Base-by-base conservation (phyloP, 1,140 invertebrate species). In the Zaprionus nigranus region DNA sequence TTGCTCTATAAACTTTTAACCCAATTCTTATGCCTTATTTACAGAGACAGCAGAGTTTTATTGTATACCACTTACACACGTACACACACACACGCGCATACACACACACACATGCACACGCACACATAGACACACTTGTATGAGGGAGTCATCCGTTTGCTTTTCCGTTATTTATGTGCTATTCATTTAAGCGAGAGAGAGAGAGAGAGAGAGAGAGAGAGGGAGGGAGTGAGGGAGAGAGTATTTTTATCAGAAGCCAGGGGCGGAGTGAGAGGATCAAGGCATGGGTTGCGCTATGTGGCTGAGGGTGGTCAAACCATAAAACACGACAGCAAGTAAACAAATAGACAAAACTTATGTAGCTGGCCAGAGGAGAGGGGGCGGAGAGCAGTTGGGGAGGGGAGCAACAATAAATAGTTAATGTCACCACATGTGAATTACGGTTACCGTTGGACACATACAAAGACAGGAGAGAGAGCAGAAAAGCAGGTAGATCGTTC, bases 1-100 rank as follows among this genome's bases (percentile, higher is more conserved):
- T 83, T 86, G 80, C 84, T 87, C 84, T 88, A 87, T 87, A 88
- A 87, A 87, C 83, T 87, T 87, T 87, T 87, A 87, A 87, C 83
- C 83, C 70, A 87, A 87, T 87, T 87, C 77, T 77, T 79, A 72
- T 81, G 83, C 83, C 84, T 87, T 86, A 86, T 86, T 86, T 87
- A 87, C 80, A 85, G 67, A 87, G 80, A 82, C 80, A 78, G 83
- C 72, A 58, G 77, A 64, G 68, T 71, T 81, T 86, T 86, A 81
- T 85, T 84, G 75, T 79, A 78, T 60, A 43, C 64, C 57, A 76
- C 66, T 62, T 26, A 53, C 67, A 54, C 66, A 64, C 73, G 26
- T 54, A 64, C 53, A 75, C 38, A 36, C 34, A 34, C 51, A 54
- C 49, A 56, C 1, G 17, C 17, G 1, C 17, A 17, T 1, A 17